A percentile compares a stretch with the other conserved stretches of the same genome.
These are phyloP conservation scores for Fissipunctia ypsillon DNA, from an alignment of 2,888 invertebrate species.

Conservation along the genomic window DNA sequence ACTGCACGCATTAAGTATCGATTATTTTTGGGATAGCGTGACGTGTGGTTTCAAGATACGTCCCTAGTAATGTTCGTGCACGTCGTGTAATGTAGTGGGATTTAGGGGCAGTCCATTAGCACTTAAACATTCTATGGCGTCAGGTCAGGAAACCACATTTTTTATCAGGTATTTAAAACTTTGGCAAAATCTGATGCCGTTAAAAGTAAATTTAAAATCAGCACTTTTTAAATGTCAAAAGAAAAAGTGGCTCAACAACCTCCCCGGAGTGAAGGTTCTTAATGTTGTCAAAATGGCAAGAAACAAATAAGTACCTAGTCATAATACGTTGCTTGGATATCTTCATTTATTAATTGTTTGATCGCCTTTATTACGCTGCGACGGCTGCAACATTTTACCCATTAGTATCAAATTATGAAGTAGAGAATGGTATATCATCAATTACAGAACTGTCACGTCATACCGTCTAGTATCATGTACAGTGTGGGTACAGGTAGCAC, in stretches of 20 bases:
- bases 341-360: background rate
- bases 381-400: background rate
- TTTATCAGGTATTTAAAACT: background rate
- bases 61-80: constrained; percentile 34
- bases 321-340: background rate
- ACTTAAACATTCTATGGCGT: background rate
- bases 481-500: too few species aligned
- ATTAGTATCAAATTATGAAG: background rate
- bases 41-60: constrained; percentile 39
- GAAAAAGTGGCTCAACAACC: too few species aligned
- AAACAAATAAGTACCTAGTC: background rate
- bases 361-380: background rate
- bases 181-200: background rate
- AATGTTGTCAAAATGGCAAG: background rate
- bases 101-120: constrained; percentile 28
- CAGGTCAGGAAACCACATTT: background rate
- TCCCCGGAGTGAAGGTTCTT: too few species aligned
- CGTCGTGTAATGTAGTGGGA: constrained; percentile 4
- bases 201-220: background rate
- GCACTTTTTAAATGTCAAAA: background rate
- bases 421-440: background rate
- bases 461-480: too few species aligned
- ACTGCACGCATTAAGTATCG: constrained; percentile 80
- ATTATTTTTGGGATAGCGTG: constrained; percentile 64
- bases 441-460: background rate